Conservation (phyloP, 2,797 vertebrate species). For the Hypotaenidia okinawae region DNA sequence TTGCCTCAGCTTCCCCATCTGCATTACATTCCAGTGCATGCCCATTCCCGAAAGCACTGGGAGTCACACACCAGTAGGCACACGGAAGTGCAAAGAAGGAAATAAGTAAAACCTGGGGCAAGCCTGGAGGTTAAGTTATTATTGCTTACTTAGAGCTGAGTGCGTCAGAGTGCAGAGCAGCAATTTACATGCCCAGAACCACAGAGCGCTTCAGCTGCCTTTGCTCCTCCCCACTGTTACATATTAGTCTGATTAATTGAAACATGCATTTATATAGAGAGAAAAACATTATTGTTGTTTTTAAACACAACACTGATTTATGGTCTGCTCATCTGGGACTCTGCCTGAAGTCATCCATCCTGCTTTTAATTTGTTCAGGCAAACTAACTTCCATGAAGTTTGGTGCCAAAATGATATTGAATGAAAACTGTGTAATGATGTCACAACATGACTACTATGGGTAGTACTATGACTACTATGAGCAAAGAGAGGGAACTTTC, state of each 20-base stretch:
- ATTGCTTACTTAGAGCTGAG: background rate
- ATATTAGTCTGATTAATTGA: background rate
- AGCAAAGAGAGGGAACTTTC: background rate
- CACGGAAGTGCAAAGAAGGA: background rate
- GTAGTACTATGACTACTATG: background rate
- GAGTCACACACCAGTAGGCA: background rate
- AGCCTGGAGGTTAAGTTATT: background rate
- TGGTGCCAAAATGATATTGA: background rate
- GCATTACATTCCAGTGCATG: background rate
- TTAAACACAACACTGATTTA: slow-evolving; percentile 4
- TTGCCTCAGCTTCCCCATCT: background rate
- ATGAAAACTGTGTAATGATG: background rate
- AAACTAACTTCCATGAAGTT: background rate
- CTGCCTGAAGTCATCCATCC: background rate
- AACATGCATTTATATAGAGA: slow-evolving; percentile 12
- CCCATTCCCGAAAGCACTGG: background rate
- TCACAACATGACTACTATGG: background rate
- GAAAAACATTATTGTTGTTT: slow-evolving; percentile 9
- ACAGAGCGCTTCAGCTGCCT: background rate
- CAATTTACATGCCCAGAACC: background rate
- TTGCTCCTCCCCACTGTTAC: background rate
- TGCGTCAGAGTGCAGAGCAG: background rate
- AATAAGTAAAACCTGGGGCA: background rate
- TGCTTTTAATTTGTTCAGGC: slow-evolving; percentile 12
- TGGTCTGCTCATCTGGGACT: background rate